Conservation (phyloP, 2,113 vertebrate species). For the Clarias batrachus region DNA sequence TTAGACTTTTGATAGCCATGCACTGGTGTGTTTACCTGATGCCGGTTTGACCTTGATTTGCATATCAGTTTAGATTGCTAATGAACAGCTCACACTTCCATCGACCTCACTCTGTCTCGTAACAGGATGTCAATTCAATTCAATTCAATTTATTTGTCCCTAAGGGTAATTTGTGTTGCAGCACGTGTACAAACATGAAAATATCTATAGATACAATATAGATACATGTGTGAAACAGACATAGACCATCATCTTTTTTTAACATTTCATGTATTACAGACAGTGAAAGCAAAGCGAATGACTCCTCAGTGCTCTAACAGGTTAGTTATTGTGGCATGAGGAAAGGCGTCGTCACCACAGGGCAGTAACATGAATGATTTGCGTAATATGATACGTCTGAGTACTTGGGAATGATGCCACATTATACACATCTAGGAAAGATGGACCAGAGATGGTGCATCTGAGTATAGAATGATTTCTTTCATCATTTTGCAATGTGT, state of each 20-base stretch:
- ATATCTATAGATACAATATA: no score
- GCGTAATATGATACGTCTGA: not conserved
- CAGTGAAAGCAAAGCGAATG: not conserved
- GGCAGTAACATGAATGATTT: not conserved
- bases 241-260: not conserved
- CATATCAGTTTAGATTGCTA: not conserved
- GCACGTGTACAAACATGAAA: no score
- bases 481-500: not conserved
- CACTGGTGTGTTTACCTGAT: not conserved
- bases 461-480: not conserved
- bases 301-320: not conserved
- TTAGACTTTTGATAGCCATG: not conserved
- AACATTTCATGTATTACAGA: not conserved
- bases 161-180: no score
- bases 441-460: not conserved
- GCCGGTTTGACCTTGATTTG: slow-evolving; percentile 1
- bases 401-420: not conserved
- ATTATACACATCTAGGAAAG: not conserved
- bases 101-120: not conserved
- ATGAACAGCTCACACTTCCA: not conserved
- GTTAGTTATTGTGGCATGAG: not conserved
- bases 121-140: not conserved
- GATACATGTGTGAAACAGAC: no score
- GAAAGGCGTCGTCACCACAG: not conserved
- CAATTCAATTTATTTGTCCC: no score